Evolutionary conservation across 2,888 invertebrate species (phyloP), one percentile per base, ranked within the genome.

Genomic region (Sphinx pinastri): DNA sequence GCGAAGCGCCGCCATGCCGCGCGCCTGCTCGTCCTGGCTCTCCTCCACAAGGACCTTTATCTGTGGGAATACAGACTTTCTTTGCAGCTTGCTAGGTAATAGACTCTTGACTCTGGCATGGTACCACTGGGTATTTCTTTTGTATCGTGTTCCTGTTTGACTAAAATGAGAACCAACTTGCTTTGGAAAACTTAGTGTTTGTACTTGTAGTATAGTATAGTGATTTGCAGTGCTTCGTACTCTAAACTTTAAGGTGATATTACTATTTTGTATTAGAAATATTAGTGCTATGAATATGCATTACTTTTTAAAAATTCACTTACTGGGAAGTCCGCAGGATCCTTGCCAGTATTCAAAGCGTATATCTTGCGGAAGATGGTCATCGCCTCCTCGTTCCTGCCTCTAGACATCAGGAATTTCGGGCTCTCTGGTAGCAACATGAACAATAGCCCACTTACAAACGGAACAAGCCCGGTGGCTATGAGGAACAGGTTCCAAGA

Each of bases 381-480:
- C 76, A 97, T 81, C 0, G 97, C 97, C 79, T 96, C 95, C 12
- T 95, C 94, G 73, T 95, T 95, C 60, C 95, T 90, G 0, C 96
- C 96, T 63, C 95, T 93, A 0, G 96, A 95, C 95, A 97, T 96
- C 5, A 97, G 90, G 86, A 96, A 97, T 86, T 97, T 97, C 7
- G 97, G 97, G 82, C 97, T 97, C 86, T 97, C 97, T 0, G 97
- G 97, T 71, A 96, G 90, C 73, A 95, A 94, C 73, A 95, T 88
- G 68, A 96, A 90, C 0, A 94, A 91, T 51, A 96, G 73, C 0
- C 96, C 96, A 10, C 97, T 95, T 0, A 96, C 76, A 0, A 97
- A 82, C 31, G 96, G 96, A 11, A 97, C 96, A 71, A 97, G 72
- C 0, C 95, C 95, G 11, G 93, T 91, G 0, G 95, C 85, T 71